phyloP scores from a whole-genome alignment of 1,140 invertebrate species.

The Megalopta genalis region DNA sequence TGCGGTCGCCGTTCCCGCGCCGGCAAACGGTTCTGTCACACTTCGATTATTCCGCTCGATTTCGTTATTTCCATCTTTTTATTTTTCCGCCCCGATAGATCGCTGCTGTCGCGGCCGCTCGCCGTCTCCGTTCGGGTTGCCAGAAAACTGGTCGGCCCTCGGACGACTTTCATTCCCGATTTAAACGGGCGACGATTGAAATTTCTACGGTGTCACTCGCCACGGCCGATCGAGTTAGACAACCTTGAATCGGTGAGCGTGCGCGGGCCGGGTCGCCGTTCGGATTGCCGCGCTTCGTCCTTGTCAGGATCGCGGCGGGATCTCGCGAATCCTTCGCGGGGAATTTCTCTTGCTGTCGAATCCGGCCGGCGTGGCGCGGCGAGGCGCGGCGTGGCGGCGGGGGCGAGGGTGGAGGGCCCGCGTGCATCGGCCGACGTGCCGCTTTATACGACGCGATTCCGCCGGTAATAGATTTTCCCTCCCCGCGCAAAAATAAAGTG shows the following conservation, averaged over 20 bases:
- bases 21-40: constrained; percentile 16
- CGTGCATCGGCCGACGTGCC: background rate
- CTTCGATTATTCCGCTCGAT: constrained; percentile 28
- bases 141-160: constrained; percentile 48
- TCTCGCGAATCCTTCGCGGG: background rate
- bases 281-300: constrained; percentile 22
- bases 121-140: constrained; percentile 7
- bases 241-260: constrained; percentile 51
- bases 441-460: background rate
- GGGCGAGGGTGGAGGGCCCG: background rate
- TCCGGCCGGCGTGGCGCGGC: no score
- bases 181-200: constrained; percentile 46
- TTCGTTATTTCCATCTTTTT: background rate
- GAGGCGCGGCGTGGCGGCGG: no score
- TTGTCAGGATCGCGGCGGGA: constrained; percentile 28
- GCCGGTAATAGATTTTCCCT: background rate
- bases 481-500: background rate
- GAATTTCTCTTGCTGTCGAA: background rate
- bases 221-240: constrained; percentile 27
- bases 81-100: background rate
- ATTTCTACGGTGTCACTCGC: constrained; percentile 38
- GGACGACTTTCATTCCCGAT: constrained; percentile 55
- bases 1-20: background rate
- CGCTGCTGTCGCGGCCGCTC: no score
- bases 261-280: background rate